These are phyloP conservation scores for Danio albolineatus DNA, from an alignment of 2,797 vertebrate genomes.

Conservation along the genomic window DNA sequence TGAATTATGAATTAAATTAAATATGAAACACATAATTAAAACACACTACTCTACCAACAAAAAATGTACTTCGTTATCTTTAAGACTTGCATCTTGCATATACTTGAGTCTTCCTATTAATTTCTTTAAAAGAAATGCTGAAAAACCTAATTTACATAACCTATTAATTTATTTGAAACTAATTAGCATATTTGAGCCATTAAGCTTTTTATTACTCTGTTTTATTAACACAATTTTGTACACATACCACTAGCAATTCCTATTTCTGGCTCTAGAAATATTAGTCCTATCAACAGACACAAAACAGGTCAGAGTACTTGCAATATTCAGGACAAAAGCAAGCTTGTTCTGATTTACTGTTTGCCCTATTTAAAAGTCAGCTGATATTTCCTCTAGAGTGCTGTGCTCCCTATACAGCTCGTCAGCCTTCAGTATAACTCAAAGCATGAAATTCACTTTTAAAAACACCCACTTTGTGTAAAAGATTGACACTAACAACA, in stretches of 20 bases:
- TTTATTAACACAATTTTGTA: neutral
- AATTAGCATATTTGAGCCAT: neutral
- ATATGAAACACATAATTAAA: too few species aligned
- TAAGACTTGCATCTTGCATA: too few species aligned
- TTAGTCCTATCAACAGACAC: constrained; percentile 54
- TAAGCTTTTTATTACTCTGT: neutral
- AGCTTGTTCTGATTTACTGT: constrained; percentile 64
- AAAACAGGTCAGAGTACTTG: constrained; percentile 74
- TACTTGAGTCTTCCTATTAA: too few species aligned
- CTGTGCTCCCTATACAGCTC: constrained; percentile 50
- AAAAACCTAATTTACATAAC: neutral
- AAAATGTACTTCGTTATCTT: too few species aligned
- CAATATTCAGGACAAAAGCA: constrained; percentile 68
- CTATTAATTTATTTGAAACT: neutral
- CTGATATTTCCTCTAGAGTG: constrained; percentile 70
- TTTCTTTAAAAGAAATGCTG: neutral
- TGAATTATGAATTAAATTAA: too few species aligned
- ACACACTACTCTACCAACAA: too few species aligned
- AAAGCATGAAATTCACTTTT: constrained; percentile 52
- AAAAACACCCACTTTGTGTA: neutral
- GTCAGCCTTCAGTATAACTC: constrained; percentile 63
- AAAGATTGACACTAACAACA: constrained; percentile 2
- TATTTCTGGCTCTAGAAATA: neutral
- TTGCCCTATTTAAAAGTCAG: constrained; percentile 71
- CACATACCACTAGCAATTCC: neutral